phyloP scores from a whole-genome alignment of 2,888 invertebrate species.

The Laothoe populi region DNA sequence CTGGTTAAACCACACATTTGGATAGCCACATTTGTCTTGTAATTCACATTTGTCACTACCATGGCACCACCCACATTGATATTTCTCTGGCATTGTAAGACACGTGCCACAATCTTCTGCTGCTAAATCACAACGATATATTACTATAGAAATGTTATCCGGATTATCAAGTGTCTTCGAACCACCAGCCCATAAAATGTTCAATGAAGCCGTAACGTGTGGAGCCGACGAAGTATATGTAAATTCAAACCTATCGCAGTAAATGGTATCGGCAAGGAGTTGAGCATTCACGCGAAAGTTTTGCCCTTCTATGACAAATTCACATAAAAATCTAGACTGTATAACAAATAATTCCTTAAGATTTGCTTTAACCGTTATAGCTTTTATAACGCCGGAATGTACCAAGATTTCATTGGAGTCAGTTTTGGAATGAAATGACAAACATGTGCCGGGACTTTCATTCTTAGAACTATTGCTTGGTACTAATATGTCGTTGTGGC shows the following conservation, averaged over 20 bases:
- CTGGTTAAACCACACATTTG: constrained; percentile 94
- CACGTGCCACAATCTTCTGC: constrained; percentile 99
- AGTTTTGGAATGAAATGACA: constrained; percentile 95
- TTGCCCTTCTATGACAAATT: constrained; percentile 97
- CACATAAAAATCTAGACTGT: constrained; percentile 96
- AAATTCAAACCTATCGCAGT: constrained; percentile 97
- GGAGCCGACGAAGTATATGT: constrained; percentile 96
- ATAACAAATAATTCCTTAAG: constrained; percentile 98
- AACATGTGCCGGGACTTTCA: constrained; percentile 97
- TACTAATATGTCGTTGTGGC: constrained; percentile 96
- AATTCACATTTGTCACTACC: constrained; percentile 96
- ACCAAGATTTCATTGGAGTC: constrained; percentile 96
- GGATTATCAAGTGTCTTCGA: constrained; percentile 98
- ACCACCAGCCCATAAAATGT: constrained; percentile 96
- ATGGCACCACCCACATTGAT: constrained; percentile 98
- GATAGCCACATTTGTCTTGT: constrained; percentile 93
- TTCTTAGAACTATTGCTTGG: constrained; percentile 97
- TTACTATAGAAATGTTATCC: constrained; percentile 96
- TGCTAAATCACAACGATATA: constrained; percentile 98
- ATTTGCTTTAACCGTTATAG: constrained; percentile 96
- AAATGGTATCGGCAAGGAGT: constrained; percentile 95
- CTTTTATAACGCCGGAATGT: constrained; percentile 95
- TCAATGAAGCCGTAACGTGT: constrained; percentile 97
- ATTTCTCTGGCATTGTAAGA: constrained; percentile 94
- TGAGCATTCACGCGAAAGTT: constrained; percentile 96